Conservation (phyloP, 1,140 invertebrate species). For the Ctenoplectra terminalis region DNA sequence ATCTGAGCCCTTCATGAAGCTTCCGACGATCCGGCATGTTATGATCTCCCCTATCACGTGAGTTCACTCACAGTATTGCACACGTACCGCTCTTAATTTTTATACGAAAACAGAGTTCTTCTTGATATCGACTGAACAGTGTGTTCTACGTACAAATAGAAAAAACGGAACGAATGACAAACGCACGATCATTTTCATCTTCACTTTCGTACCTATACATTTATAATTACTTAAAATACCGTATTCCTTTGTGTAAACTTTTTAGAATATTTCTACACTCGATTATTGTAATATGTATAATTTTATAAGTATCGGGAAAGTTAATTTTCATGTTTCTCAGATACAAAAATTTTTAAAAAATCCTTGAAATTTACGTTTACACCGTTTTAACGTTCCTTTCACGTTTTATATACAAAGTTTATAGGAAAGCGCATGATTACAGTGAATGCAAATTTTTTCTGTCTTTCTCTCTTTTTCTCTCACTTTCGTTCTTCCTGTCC, state of each 20-base stretch:
- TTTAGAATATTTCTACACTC: not conserved
- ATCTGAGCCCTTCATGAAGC: conserved; percentile 82
- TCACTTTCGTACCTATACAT: not conserved
- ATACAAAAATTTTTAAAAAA: not conserved
- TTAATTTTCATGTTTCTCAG: too few relatives aligned
- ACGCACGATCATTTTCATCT: not conserved
- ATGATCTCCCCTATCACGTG: conserved; percentile 82
- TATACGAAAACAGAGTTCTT: not conserved
- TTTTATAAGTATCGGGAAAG: not conserved
- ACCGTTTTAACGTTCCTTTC: not conserved
- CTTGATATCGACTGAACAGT: not conserved
- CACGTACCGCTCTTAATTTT: conserved; percentile 60
- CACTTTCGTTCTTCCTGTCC: not conserved
- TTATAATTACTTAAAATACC: not conserved
- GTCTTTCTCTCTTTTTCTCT: not conserved
- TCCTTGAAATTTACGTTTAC: not conserved
- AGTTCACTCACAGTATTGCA: conserved; percentile 80
- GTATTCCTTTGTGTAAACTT: too few relatives aligned
- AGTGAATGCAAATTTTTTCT: conserved; percentile 35
- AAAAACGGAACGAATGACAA: not conserved
- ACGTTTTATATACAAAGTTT: conserved; percentile 20
- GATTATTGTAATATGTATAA: not conserved
- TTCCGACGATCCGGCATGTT: conserved; percentile 81
- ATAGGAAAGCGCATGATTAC: conserved; percentile 18
- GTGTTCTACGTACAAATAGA: not conserved